Percentiles rank a stretch among this genome's conserved stretches.
Conservation (phyloP, 2,888 invertebrate genomes). For the Prenolepis imparis region DNA sequence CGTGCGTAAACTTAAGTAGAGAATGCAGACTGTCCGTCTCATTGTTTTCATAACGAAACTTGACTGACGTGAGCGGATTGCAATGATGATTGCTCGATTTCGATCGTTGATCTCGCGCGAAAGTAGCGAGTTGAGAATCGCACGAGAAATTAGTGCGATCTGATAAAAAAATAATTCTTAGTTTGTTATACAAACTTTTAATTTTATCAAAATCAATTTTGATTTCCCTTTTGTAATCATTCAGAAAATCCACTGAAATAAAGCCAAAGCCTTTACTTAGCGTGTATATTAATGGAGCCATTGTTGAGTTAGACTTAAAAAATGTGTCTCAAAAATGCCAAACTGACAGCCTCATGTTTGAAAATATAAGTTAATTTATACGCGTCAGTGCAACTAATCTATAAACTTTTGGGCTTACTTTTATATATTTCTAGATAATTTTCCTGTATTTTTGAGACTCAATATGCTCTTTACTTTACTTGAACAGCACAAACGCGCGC, state of each 20-base stretch:
- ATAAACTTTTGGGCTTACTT: background rate
- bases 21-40: background rate
- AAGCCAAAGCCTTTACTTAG: background rate
- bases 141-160: background rate
- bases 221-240: background rate
- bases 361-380: background rate
- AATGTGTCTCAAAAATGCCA: background rate
- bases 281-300: background rate
- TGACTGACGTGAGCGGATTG: conserved; percentile 4
- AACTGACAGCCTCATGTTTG: background rate
- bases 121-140: background rate
- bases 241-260: background rate
- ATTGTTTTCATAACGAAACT: conserved; percentile 33
- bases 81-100: background rate
- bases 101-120: conserved; percentile 5
- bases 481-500: no score
- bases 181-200: background rate
- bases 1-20: conserved; percentile 43
- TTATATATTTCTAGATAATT: background rate
- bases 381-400: background rate
- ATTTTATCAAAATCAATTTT: background rate
- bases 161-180: background rate
- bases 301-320: background rate
- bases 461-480: background rate
- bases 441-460: background rate